phyloP scores from a whole-genome alignment of 1,140 invertebrate species.

The Cydia splendana region DNA sequence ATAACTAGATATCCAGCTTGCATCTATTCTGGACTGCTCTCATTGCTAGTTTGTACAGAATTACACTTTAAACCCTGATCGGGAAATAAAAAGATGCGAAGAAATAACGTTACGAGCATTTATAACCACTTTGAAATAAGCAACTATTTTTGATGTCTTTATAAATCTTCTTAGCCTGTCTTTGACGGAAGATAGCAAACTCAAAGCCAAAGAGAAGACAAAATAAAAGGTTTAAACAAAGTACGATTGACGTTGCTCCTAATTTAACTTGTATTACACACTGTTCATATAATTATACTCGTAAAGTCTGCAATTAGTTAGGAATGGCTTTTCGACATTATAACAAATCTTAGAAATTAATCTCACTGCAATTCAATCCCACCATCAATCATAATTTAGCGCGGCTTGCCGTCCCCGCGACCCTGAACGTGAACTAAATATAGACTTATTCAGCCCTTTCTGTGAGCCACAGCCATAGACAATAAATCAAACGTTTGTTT shows the following conservation, averaged over 20 bases:
- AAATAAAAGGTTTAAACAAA: no score
- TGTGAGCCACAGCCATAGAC: slow-evolving; percentile 48
- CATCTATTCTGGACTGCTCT: neutral
- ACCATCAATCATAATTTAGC: slow-evolving; percentile 73
- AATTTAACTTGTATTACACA: no score
- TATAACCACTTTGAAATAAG: neutral
- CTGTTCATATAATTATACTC: no score
- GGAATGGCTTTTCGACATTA: no score
- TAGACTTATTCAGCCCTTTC: slow-evolving; percentile 67
- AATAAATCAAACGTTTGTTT: slow-evolving; percentile 64
- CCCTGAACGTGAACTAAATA: slow-evolving; percentile 67
- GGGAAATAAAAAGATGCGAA: neutral
- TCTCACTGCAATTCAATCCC: slow-evolving; percentile 50
- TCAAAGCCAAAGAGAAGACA: no score
- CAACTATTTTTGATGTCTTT: no score
- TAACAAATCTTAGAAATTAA: slow-evolving; percentile 37
- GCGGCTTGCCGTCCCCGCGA: slow-evolving; percentile 59
- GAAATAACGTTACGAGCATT: neutral
- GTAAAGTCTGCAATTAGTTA: no score
- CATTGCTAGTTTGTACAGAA: neutral
- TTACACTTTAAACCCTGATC: neutral
- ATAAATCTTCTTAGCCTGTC: no score
- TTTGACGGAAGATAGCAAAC: no score
- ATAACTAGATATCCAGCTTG: slow-evolving; percentile 27
- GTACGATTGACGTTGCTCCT: no score